Evolutionary conservation across 1,140 invertebrate genomes (phyloP).

Genomic region (Drosophila ambigua): DNA sequence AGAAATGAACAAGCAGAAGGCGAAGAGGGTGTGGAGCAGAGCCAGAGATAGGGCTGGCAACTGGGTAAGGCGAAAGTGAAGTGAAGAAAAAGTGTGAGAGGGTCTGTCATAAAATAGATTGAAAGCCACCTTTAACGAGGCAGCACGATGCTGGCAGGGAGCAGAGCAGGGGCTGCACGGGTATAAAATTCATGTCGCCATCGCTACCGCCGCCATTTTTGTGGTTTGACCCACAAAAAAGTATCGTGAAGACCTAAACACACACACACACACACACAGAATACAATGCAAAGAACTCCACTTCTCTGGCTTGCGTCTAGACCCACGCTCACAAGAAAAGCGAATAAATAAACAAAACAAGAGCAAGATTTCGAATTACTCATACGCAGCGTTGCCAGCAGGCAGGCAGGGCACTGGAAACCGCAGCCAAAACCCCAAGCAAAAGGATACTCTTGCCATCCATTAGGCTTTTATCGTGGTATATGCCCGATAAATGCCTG

Average conservation of each 20-base stretch:
- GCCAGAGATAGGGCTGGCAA: too few relatives aligned
- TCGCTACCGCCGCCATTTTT: conserved; percentile 48
- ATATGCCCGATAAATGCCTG: too few relatives aligned
- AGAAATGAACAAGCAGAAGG: conserved; percentile 25
- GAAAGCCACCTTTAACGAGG: conserved; percentile 37
- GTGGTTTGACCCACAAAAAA: conserved; percentile 75
- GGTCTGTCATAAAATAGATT: conserved; percentile 67
- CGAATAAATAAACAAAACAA: conserved; percentile 6
- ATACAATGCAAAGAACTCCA: conserved; percentile 2
- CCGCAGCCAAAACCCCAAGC: neutral
- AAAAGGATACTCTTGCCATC: too few relatives aligned
- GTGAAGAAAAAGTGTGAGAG: conserved; percentile 10
- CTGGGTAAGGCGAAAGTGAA: neutral
- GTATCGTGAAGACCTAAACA: conserved; percentile 44
- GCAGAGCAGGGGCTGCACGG: neutral
- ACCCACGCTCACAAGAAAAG: conserved; percentile 4
- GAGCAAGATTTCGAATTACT: conserved; percentile 41
- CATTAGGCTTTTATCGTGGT: too few relatives aligned
- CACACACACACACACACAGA: neutral
- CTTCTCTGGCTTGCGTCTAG: conserved; percentile 4
- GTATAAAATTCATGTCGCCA: conserved; percentile 46
- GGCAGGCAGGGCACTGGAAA: neutral
- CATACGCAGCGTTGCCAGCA: conserved; percentile 50
- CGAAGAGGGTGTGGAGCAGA: conserved; percentile 7
- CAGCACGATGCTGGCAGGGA: neutral